These are phyloP conservation scores for Noctuana brunneofusca DNA, from an alignment of 2,888 invertebrate species.

Conservation along the genomic window DNA sequence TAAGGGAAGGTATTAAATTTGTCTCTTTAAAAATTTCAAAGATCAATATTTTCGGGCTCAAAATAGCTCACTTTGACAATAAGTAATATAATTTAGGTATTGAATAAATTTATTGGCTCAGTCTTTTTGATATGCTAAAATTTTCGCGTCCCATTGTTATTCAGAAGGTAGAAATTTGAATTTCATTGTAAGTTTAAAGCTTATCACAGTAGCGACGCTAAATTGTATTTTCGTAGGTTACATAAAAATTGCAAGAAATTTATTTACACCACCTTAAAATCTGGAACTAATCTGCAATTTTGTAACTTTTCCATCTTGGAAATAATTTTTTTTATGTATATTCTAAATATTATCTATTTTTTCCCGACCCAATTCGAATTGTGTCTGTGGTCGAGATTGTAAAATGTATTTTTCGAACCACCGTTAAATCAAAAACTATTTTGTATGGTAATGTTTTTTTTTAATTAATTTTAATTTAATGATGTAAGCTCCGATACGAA, in stretches of 20 bases:
- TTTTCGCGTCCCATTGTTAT: conserved; percentile 9
- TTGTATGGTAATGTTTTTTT: conserved; percentile 3
- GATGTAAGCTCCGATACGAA: background rate
- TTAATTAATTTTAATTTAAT: background rate
- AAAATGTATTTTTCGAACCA: conserved; percentile 21
- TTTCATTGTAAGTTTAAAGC: too few species aligned
- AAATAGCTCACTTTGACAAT: conserved; percentile 17
- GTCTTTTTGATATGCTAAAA: conserved; percentile 1
- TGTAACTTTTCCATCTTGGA: too few species aligned
- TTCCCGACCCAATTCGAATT: too few species aligned
- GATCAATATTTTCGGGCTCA: conserved; percentile 10
- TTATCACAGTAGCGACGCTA: too few species aligned
- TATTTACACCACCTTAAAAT: too few species aligned
- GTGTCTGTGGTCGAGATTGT: background rate
- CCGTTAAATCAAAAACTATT: conserved; percentile 10
- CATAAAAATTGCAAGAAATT: too few species aligned
- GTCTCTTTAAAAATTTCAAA: background rate
- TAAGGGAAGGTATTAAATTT: too few species aligned
- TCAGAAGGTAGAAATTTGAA: too few species aligned
- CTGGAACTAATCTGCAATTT: too few species aligned
- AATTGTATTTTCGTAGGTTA: too few species aligned
- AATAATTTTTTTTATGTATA: too few species aligned
- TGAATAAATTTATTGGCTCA: conserved; percentile 2
- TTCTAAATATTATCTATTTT: too few species aligned
- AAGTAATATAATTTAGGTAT: background rate